Conservation (phyloP, 2,888 invertebrate genomes). For the Catocala fraxini region DNA sequence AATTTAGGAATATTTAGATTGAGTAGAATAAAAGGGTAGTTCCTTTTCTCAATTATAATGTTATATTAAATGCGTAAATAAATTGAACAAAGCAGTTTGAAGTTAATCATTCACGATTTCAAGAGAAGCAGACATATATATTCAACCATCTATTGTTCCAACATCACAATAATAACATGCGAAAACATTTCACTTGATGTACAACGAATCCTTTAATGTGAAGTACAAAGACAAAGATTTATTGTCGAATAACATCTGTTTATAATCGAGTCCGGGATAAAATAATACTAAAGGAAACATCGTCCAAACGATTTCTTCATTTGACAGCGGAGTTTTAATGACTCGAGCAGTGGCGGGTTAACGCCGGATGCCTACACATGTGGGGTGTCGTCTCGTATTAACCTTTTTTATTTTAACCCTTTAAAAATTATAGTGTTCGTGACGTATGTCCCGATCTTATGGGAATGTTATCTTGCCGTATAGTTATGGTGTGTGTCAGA, state of each 20-base stretch:
- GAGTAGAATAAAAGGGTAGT: no score
- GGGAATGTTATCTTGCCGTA: conserved; percentile 69
- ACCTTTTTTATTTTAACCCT: conserved; percentile 81
- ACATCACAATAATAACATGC: conserved; percentile 31
- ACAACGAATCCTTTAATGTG: conserved; percentile 51
- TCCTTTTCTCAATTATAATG: no score
- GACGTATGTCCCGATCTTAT: conserved; percentile 69
- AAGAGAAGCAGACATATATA: not conserved
- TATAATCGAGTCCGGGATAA: conserved; percentile 72
- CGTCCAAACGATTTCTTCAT: conserved; percentile 71
- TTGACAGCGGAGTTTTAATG: conserved; percentile 77
- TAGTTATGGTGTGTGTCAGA: conserved; percentile 12
- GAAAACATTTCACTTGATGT: conserved; percentile 31
- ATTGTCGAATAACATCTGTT: conserved; percentile 79
- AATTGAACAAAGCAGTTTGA: no score
- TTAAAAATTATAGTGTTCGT: conserved; percentile 79
- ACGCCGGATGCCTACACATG: conserved; percentile 60
- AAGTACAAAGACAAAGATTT: conserved; percentile 73
- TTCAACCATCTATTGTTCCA: conserved; percentile 18
- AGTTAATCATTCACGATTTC: no score
- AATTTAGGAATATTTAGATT: no score
- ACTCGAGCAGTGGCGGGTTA: conserved; percentile 45
- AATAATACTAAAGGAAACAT: conserved; percentile 74
- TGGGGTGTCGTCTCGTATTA: conserved; percentile 69
- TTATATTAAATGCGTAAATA: no score